Conservation (phyloP, 2,888 invertebrate genomes). For the Pherbina coryleti region DNA sequence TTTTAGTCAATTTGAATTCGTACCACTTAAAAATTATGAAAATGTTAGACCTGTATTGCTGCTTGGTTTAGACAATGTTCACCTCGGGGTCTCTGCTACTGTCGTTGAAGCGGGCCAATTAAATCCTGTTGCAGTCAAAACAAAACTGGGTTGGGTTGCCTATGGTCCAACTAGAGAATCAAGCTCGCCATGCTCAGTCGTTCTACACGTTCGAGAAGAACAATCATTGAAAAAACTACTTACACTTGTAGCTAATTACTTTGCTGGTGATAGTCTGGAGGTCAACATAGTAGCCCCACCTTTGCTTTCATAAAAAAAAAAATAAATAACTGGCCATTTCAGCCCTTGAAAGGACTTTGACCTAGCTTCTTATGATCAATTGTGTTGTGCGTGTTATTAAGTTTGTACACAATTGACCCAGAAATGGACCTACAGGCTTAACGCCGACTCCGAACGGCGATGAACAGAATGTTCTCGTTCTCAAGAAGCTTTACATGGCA, state of each 20-base stretch:
- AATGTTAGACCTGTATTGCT: neutral
- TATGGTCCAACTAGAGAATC: neutral
- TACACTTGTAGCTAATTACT: neutral
- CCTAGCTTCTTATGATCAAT: too few relatives aligned
- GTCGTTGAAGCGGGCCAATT: neutral
- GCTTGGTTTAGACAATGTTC: conserved; percentile 2
- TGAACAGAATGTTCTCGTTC: too few relatives aligned
- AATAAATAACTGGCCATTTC: too few relatives aligned
- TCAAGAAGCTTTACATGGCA: too few relatives aligned
- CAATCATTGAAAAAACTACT: neutral
- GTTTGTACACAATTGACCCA: too few relatives aligned
- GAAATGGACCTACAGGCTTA: too few relatives aligned
- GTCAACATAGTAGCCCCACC: neutral
- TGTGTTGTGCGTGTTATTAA: too few relatives aligned
- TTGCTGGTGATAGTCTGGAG: conserved; percentile 1
- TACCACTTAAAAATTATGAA: neutral
- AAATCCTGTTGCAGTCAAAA: conserved; percentile 7
- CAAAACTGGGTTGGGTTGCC: conserved; percentile 1
- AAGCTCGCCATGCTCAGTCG: neutral
- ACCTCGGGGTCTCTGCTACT: neutral
- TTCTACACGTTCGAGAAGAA: conserved; percentile 1
- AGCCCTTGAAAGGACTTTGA: too few relatives aligned
- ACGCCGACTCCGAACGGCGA: too few relatives aligned
- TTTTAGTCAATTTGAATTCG: neutral
- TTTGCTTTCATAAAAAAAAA: conserved; percentile 29